Base-by-base conservation (phyloP, 2,888 invertebrate genomes). In the Drosophila incognita region DNA sequence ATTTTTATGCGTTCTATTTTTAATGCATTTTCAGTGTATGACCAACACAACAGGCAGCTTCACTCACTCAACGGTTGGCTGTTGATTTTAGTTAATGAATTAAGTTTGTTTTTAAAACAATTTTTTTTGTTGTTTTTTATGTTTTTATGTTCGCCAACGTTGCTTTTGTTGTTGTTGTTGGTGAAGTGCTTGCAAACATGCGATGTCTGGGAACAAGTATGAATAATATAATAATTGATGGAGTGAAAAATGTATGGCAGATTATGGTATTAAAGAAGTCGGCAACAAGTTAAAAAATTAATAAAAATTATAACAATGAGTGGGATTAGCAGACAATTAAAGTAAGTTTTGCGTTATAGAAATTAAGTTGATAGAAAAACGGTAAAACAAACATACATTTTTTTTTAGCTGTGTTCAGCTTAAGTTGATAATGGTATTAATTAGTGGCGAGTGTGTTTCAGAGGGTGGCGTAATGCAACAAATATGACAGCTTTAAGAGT, bases 81-180 rank as follows among this genome's bases (percentile, higher is more conserved):
- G 74, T 70, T 73, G 68, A 87, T 81, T 81, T 83, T 73, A 73
- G 69, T 83, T 88, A 87, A 87, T 85, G 78, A 88, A 86, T 88
- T 77, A 78, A 76, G 75, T 88, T 81, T 70, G 72, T 79, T 76
- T 76, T 75, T 29, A 76, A 75, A 73, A 54, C 62, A 69, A 35
- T 64, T 63, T 64, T 60, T 65, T 54, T 29, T 21, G 52, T 54
- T 29, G 24, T 54, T 51, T 21, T 4, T 46, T 15, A 18, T 18
- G 11, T 51, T 29, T 46, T 27, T 51, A 8, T 21, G 33, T 21
- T 48, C 15, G 24, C 21, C 24, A 18, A 2, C 24, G 27, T 40
- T n/a, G n/a, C 6, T 13, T 42, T 21, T 8, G 48, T 18, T 54
- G 27, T 40, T 21, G 21, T 31, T 74, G 15, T 35, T 49, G 29